A percentile compares a stretch with the other conserved stretches of the same genome.
phyloP scores from a whole-genome alignment of 2,888 invertebrate genomes.

The Sisyra nigra region DNA sequence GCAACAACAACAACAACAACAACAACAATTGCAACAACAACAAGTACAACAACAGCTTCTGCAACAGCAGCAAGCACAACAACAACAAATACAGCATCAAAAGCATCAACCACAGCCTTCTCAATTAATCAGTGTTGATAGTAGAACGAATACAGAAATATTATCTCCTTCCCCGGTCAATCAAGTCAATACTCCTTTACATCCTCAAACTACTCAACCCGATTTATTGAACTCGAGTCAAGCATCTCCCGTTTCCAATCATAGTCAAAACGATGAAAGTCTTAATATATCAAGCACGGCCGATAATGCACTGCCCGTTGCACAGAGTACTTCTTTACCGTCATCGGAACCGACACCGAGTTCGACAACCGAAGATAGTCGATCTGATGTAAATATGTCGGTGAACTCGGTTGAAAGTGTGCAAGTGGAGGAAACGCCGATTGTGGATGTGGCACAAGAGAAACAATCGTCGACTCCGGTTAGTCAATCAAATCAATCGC shows the following conservation, averaged over 20 bases:
- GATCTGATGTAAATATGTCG: too few species aligned
- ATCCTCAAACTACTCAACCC: conserved; percentile 27
- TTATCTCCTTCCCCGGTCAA: conserved; percentile 9
- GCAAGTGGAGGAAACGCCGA: too few species aligned
- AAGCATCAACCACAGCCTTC: conserved; percentile 21
- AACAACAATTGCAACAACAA: conserved; percentile 15
- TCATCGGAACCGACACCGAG: conserved; percentile 26
- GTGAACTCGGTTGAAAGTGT: too few species aligned
- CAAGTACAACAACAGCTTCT: conserved; percentile 20
- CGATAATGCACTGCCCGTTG: background rate
- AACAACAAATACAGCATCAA: conserved; percentile 16
- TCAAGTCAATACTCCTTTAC: conserved; percentile 16
- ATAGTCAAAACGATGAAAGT: too few species aligned
- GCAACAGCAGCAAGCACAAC: conserved; percentile 23
- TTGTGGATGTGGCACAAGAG: background rate
- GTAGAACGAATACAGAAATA: conserved; percentile 12
- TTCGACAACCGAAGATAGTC: conserved; percentile 26
- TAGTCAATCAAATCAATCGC: background rate
- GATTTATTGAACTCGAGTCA: conserved; percentile 16
- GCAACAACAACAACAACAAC: conserved; percentile 15
- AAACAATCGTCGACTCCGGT: background rate
- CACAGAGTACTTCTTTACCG: conserved; percentile 16
- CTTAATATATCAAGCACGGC: background rate
- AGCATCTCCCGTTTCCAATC: conserved; percentile 16
- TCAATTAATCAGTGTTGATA: conserved; percentile 14